Evolutionary conservation across 1,140 invertebrate species (phyloP).

Genomic region (Akabosia matsudoensis): DNA sequence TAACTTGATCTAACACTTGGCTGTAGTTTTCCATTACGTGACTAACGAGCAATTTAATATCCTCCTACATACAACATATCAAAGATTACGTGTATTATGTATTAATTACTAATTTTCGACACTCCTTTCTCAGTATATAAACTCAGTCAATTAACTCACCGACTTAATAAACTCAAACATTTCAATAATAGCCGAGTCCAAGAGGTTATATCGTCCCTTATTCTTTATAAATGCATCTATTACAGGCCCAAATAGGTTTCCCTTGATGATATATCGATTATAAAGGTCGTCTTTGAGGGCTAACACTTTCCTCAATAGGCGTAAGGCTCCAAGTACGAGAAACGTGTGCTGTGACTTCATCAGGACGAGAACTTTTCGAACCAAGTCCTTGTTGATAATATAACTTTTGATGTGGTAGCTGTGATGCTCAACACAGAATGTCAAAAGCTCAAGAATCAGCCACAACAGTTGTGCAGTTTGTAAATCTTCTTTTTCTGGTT

Average conservation of each 20-base stretch:
- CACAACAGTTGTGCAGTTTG: constrained; percentile 92
- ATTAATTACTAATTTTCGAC: background rate
- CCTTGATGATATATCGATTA: constrained; percentile 93
- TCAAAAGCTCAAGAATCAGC: constrained; percentile 89
- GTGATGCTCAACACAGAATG: constrained; percentile 99
- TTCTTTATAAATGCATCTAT: constrained; percentile 94
- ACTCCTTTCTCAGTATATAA: background rate
- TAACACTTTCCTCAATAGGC: constrained; percentile 95
- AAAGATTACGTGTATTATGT: background rate
- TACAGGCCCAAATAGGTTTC: constrained; percentile 90
- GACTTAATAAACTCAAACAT: constrained; percentile 98
- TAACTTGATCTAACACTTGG: constrained; percentile 85
- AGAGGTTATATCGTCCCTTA: constrained; percentile 94
- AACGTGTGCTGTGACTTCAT: constrained; percentile 98
- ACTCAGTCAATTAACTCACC: too few species aligned
- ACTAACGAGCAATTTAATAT: constrained; percentile 89
- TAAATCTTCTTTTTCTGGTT: constrained; percentile 87
- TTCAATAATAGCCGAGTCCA: constrained; percentile 98
- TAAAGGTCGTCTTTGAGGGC: constrained; percentile 98
- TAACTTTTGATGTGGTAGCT: constrained; percentile 96
- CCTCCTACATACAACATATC: constrained; percentile 64
- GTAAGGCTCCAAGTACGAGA: constrained; percentile 85
- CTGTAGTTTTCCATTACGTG: constrained; percentile 94
- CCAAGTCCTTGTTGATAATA: constrained; percentile 92
- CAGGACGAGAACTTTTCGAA: constrained; percentile 88